Evolutionary conservation across 2,888 invertebrate genomes (phyloP).

Genomic region (Conistra vaccinii): DNA sequence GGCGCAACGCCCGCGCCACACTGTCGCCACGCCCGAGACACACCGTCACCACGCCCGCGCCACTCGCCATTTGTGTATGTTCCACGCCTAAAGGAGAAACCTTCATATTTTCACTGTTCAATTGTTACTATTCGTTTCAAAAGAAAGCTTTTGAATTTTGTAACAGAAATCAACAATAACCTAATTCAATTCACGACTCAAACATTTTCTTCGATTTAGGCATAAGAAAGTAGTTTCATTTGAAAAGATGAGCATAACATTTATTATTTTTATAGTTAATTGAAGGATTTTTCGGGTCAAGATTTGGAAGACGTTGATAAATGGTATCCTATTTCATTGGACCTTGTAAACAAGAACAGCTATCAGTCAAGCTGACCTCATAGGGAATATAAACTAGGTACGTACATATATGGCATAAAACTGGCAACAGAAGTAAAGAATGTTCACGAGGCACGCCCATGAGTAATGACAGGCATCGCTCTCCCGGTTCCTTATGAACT

Average conservation of each 20-base stretch:
- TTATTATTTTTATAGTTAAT: conserved; percentile 33
- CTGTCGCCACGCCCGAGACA: too few relatives aligned
- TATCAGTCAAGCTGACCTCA: conserved; percentile 78
- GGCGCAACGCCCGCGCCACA: too few relatives aligned
- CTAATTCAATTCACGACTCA: conserved; percentile 19
- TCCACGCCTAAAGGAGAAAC: not conserved
- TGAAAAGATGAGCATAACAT: not conserved
- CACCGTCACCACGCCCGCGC: too few relatives aligned
- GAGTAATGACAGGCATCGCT: conserved; percentile 85
- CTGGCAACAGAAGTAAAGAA: conserved; percentile 76
- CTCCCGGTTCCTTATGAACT: conserved; percentile 84
- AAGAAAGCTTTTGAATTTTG: conserved; percentile 27
- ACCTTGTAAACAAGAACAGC: conserved; percentile 76
- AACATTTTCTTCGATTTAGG: conserved; percentile 19
- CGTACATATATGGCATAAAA: conserved; percentile 56
- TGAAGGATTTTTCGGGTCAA: conserved; percentile 35
- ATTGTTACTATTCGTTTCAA: conserved; percentile 1
- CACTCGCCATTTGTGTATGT: too few relatives aligned
- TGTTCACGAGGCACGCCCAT: conserved; percentile 79
- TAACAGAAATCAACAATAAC: conserved; percentile 22
- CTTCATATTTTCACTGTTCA: conserved; percentile 24
- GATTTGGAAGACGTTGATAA: conserved; percentile 58
- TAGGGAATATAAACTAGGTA: conserved; percentile 79
- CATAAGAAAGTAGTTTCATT: conserved; percentile 11
- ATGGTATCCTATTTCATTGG: conserved; percentile 61